These are phyloP conservation scores for Onychostruthus taczanowskii DNA, from an alignment of 2,113 vertebrate species.

Conservation along the genomic window DNA sequence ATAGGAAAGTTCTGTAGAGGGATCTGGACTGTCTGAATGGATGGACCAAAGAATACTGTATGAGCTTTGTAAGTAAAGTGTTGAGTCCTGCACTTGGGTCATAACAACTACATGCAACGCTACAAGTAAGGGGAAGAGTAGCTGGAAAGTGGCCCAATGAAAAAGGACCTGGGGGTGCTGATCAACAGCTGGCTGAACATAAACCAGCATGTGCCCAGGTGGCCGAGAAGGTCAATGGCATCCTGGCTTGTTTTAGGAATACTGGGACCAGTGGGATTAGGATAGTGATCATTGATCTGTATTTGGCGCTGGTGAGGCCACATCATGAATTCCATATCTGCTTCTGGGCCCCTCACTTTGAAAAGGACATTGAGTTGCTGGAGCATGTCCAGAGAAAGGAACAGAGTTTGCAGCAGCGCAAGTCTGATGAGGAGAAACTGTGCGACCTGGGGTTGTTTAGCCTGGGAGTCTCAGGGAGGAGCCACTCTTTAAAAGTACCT, in stretches of 20 bases:
- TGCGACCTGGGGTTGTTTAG: not conserved
- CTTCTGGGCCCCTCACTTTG: not conserved
- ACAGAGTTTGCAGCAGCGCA: not conserved
- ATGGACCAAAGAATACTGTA: not conserved
- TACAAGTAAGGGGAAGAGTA: not conserved
- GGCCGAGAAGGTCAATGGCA: not conserved
- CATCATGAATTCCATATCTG: not conserved
- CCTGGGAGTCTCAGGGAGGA: not conserved
- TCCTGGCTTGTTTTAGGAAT: not conserved
- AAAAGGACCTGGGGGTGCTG: not conserved
- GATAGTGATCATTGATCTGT: not conserved
- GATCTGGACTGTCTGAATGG: not conserved
- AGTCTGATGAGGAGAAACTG: not conserved
- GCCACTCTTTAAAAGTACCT: not conserved
- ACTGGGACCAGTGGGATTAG: not conserved
- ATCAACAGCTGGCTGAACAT: not conserved
- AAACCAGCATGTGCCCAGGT: not conserved
- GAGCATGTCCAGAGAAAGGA: not conserved
- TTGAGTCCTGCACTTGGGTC: not conserved
- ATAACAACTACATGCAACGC: not conserved
- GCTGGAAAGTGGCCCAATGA: not conserved
- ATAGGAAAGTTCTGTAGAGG: not conserved
- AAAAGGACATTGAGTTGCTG: not conserved
- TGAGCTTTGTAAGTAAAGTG: not conserved
- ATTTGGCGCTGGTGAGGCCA: not conserved